Evolutionary conservation across 2,797 vertebrate genomes (phyloP).

Genomic region (Hippopotamyrus pictus): DNA sequence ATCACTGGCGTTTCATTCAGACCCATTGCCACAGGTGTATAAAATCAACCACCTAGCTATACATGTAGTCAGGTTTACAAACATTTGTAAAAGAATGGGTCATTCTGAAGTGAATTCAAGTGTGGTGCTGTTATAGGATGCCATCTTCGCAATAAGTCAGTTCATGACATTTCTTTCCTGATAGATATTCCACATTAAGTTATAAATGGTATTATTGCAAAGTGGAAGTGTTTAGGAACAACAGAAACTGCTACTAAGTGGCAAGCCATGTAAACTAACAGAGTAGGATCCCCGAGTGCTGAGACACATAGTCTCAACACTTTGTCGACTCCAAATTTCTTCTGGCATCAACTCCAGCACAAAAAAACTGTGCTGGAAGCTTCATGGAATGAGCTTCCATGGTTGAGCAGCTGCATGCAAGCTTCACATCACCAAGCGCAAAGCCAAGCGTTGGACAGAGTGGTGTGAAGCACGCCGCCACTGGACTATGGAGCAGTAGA

Average conservation of each 20-base stretch:
- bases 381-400: background rate
- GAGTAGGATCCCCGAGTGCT: background rate
- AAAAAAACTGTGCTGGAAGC: background rate
- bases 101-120: background rate
- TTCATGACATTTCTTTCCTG: background rate
- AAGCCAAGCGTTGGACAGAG: background rate
- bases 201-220: background rate
- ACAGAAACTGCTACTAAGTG: background rate
- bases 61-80: background rate
- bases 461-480: background rate
- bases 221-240: background rate
- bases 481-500: background rate
- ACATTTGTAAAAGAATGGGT: background rate
- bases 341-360: background rate
- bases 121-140: background rate
- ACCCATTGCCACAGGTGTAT: background rate
- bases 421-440: background rate
- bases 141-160: background rate
- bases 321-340: background rate
- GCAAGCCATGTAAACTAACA: background rate
- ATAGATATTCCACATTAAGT: background rate
- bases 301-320: background rate
- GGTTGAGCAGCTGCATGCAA: background rate
- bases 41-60: background rate
- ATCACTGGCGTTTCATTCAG: background rate